Conservation (phyloP, 2,113 vertebrate genomes). For the Catharus bicknelli region DNA sequence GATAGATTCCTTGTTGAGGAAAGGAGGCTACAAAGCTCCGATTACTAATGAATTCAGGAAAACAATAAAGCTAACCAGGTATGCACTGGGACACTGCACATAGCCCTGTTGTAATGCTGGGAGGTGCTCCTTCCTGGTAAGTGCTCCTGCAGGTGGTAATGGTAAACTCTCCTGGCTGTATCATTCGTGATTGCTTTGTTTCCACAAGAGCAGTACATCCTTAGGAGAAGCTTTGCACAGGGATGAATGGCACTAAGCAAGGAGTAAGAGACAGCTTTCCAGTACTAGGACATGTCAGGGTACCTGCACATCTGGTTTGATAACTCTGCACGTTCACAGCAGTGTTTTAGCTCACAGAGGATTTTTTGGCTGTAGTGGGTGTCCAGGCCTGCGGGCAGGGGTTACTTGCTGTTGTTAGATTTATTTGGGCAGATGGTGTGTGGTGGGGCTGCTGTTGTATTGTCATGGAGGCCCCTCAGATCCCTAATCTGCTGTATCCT, state of each 20-base stretch:
- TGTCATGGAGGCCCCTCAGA: neutral
- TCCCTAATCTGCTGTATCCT: neutral
- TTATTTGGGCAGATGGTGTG: neutral
- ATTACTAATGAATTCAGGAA: slow-evolving; percentile 99
- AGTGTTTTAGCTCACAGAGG: neutral
- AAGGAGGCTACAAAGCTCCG: slow-evolving; percentile 99
- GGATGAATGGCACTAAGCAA: neutral
- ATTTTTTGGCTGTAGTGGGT: neutral
- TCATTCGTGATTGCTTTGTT: neutral
- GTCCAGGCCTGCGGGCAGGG: neutral
- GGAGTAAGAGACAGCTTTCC: neutral
- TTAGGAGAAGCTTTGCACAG: neutral
- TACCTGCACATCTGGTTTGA: accelerated
- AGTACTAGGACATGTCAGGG: neutral
- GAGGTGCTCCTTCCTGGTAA: neutral
- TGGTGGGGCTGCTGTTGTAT: neutral
- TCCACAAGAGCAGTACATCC: neutral
- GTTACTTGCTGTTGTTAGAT: neutral
- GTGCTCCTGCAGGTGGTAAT: neutral
- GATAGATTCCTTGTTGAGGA: slow-evolving; percentile 99
- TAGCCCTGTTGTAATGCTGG: neutral
- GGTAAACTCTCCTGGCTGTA: neutral
- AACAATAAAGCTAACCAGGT: slow-evolving; percentile 99
- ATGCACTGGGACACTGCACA: slow-evolving; percentile 2
- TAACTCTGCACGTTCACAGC: neutral